Conservation (phyloP, 2,797 vertebrate species). For the Antennarius maculatus region DNA sequence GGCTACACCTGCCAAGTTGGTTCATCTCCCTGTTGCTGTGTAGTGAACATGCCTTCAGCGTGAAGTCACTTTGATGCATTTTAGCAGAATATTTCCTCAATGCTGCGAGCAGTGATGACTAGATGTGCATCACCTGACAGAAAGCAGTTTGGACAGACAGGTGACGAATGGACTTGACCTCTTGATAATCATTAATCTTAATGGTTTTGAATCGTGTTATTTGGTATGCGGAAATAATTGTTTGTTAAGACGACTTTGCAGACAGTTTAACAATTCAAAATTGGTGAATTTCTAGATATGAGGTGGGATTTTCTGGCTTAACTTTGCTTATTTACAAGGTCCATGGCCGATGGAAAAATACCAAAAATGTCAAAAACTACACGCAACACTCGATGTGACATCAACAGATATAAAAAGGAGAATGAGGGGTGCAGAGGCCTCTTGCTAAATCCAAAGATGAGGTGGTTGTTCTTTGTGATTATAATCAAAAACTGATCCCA, state of each 20-base stretch:
- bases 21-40: constrained; percentile 7
- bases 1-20: constrained; percentile 14
- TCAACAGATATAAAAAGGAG: not conserved
- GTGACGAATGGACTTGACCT: not conserved
- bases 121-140: not conserved
- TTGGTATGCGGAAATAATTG: not conserved
- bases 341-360: not conserved
- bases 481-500: not conserved
- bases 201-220: not conserved
- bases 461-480: not conserved
- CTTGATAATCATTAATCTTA: not conserved
- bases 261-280: not conserved
- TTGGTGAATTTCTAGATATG: too few relatives aligned
- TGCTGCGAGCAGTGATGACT: too few relatives aligned
- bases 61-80: not conserved
- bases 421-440: not conserved
- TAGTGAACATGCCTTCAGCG: not conserved
- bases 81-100: not conserved
- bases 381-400: too few relatives aligned
- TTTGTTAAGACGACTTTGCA: not conserved
- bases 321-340: not conserved
- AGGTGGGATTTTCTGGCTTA: not conserved
- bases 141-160: not conserved
- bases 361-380: not conserved
- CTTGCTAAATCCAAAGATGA: not conserved